Percentiles rank a stretch among this genome's conserved stretches.
Conservation (phyloP, 2,888 invertebrate genomes). For the Aphodius granarius region DNA sequence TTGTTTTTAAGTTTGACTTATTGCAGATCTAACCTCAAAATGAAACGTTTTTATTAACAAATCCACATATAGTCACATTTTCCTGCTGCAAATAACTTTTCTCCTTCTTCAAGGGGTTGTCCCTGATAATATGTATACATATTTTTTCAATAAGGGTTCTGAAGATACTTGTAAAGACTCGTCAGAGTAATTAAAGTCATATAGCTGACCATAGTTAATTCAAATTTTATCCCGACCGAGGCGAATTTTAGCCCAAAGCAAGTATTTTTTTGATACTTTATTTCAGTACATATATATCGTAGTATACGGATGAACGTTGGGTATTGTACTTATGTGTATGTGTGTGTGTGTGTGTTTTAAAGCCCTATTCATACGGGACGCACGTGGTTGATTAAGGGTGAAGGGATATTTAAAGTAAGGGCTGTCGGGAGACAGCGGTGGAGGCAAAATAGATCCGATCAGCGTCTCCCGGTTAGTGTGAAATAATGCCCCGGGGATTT, state of each 20-base stretch:
- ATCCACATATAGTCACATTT: no score
- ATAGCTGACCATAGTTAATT: no score
- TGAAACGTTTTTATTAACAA: no score
- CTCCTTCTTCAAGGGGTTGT: no score
- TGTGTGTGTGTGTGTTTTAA: background rate
- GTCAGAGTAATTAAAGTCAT: no score
- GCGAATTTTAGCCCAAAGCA: background rate
- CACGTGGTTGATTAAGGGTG: conserved; percentile 32
- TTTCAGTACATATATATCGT: background rate
- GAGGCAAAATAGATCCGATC: conserved; percentile 43
- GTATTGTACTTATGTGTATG: background rate
- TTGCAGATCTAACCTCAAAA: no score
- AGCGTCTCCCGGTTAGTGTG: conserved; percentile 49
- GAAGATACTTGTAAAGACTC: no score
- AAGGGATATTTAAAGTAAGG: conserved; percentile 40
- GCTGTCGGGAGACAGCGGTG: conserved; percentile 36
- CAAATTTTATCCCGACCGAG: no score
- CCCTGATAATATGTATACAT: no score
- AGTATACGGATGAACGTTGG: background rate
- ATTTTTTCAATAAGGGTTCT: no score
- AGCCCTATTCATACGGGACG: conserved; percentile 11
- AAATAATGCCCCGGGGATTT: conserved; percentile 52
- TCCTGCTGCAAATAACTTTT: no score
- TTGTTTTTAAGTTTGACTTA: no score
- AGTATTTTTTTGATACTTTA: background rate